phyloP scores from a whole-genome alignment of 37 sponge, comb jelly and placozoan species.

The Lycopodina hypogea region DNA sequence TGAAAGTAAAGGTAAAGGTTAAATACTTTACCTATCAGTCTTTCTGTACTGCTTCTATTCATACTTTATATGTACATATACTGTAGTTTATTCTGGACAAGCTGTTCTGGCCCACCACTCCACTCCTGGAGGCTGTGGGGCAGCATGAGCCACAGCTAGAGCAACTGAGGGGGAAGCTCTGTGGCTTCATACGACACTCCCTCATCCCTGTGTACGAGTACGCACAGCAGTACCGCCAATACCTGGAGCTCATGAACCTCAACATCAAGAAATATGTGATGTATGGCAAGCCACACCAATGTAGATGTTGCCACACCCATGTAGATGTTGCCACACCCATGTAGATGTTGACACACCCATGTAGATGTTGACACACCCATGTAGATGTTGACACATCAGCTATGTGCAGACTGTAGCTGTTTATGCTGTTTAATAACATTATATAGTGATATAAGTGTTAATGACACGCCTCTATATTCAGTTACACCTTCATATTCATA shows the following conservation, averaged over 20 bases:
- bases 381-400: no score
- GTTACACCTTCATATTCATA: no score
- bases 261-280: constrained; percentile 67
- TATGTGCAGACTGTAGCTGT: no score
- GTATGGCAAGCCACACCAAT: constrained; percentile 60
- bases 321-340: not conserved
- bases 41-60: no score
- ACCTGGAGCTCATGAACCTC: constrained; percentile 74
- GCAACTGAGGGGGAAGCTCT: constrained; percentile 48
- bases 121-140: constrained; percentile 92
- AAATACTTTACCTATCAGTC: no score
- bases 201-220: constrained; percentile 84
- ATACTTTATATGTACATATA: no score
- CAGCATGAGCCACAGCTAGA: constrained; percentile 84
- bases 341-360: no score
- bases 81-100: constrained; percentile 76
- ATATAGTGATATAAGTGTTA: no score
- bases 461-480: no score
- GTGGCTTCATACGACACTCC: constrained; percentile 57
- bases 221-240: constrained; percentile 69
- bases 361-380: not conserved
- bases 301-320: no score
- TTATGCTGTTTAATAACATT: no score
- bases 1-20: no score
- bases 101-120: constrained; percentile 83